Evolutionary conservation across 2,113 vertebrate species (phyloP), one percentile per base, ranked within the genome.

Genomic region (Elaphurus davidianus): DNA sequence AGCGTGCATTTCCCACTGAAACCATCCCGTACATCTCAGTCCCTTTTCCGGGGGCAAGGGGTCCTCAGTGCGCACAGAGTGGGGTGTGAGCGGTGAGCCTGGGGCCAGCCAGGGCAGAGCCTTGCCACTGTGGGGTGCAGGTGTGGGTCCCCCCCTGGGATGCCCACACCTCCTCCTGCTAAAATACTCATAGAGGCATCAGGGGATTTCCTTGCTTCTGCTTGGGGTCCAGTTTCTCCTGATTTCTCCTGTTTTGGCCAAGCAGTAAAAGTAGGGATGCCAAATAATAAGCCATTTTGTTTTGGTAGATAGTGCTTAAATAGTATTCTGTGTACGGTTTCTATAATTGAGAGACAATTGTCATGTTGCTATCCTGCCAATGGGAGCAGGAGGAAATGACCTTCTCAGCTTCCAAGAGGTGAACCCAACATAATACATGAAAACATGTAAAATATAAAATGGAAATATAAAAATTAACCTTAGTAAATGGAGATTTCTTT

Each of bases 61-160:
- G 64, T 57, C 50, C 43, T 27, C 0, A 1, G 43, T 0, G n/a
- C 8, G 30, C 6, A 0, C 1, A 25, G 10, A 33, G 1, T 0
- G 7, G 8, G 11, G 40, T 2, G 1, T 2, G 40, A 4, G 27
- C 0, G 30, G 64, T 0, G 1, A 62, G 19, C n/a, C 13, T 21
- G 89, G 28, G 27, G 7, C 47, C 36, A 1, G 43, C 30, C 47
- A 13, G 4, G 7, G 21, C 27, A 23, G 62, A 50, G 3, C 10
- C 10, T 2, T 0, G 84, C 5, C 4, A 15, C 47, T 0, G 0
- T 47, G 47, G 30, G 30, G 33, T 0, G 0, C 6, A 11, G 2
- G 13, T 4, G 5, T 1, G 57, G n/a, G 15, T 21, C 16, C 54
- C 43, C 43, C 8, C 3, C 6, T 67, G 36, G 15, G 17, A 11